Base-by-base conservation (phyloP, 2,888 invertebrate species). In the Gandaritis pyraliata region DNA sequence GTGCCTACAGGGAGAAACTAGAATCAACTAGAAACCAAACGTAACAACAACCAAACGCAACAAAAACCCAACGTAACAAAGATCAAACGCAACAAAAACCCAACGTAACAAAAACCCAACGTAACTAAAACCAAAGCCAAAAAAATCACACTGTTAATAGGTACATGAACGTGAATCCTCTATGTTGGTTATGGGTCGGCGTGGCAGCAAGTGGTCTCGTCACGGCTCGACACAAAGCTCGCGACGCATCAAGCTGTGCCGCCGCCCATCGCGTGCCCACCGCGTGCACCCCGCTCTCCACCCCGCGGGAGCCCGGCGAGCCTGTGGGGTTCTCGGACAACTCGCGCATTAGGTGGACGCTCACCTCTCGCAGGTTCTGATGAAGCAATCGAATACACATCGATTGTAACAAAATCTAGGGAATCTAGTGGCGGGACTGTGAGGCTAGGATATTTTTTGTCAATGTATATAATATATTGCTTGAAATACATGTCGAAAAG, bases 341-440 rank as follows among this genome's bases (percentile, higher is more conserved):
- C 76, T 79, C 82, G 38, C 86, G 96, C 74, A 97, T 92, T 68
- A 97, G 89, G 87, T 97, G 96, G 86, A 97, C 96, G 82, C 96
- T 96, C 65, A 97, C 90, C 79, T 97, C 97, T n/a, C 97, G 94
- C 53, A 97, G 90, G 86, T 97, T 97, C 96, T 96, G 50, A 36
- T 48, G 6, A 41, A 33, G 5, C 30, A 4, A 49, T 11, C 33
- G 33, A 33, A 33, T 6, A 33, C 1, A 2, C 10, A 33, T 33
- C 33, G 29, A 29, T 29, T 29, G 29, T 29, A 2, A 33, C 33
- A 10, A 33, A 33, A 33, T 23, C 23, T 23, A 23, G 6, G 23
- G 23, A 23, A 23, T 23, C 23, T 23, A 6, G 3, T 23, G 6
- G 23, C 3, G 23, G 23, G 6, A 5, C 6, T 23, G 23, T 23